These are phyloP conservation scores for Tokudaia muenninki DNA, from an alignment of 2,797 vertebrate species.

Conservation along the genomic window DNA sequence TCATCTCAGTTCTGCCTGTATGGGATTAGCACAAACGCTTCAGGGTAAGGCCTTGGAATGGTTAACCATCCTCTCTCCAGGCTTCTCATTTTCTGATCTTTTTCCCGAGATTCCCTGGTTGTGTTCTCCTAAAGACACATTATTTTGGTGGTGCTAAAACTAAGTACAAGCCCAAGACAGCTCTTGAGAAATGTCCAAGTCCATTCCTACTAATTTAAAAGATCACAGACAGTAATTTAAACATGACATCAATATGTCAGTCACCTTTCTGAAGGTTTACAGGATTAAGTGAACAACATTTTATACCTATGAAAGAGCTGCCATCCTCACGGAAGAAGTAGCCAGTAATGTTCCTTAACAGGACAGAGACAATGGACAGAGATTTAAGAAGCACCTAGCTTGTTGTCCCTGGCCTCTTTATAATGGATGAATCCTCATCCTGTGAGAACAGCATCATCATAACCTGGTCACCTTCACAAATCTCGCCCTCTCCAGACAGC, in stretches of 20 bases:
- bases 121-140: neutral
- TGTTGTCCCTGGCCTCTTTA: neutral
- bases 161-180: neutral
- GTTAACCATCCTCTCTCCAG: rapidly evolving
- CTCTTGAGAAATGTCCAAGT: neutral
- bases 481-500: neutral
- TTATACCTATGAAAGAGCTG: neutral
- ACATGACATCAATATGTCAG: neutral
- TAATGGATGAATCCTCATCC: neutral
- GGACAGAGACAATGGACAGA: neutral
- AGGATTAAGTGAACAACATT: neutral
- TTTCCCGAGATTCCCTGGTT: neutral
- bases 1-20: neutral
- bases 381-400: neutral
- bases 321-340: neutral
- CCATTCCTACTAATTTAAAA: neutral
- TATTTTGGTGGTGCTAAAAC: neutral
- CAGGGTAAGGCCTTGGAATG: neutral
- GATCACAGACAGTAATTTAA: neutral
- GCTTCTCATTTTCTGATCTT: neutral
- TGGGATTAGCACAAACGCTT: neutral
- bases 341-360: neutral
- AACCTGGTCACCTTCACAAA: neutral
- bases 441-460: neutral
- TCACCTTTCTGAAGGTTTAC: neutral